Evolutionary conservation across 2,113 vertebrate genomes (phyloP).

Genomic region (Xenopus laevis): DNA sequence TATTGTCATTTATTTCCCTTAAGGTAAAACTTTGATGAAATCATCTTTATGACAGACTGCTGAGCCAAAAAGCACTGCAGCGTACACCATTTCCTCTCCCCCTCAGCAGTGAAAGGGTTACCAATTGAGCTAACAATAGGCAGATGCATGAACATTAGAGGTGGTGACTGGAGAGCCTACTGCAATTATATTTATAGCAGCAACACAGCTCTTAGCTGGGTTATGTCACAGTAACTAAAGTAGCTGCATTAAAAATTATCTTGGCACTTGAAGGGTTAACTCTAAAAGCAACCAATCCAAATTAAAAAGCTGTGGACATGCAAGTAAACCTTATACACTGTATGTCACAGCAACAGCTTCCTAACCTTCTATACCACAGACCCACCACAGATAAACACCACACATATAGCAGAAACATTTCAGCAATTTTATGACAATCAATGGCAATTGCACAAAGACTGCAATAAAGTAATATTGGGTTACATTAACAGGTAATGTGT

Average conservation of each 20-base stretch:
- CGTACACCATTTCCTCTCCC: not conserved
- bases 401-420: too few species aligned
- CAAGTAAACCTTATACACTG: not conserved
- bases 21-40: too few species aligned
- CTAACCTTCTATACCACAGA: not conserved
- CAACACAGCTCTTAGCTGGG: slow-evolving; percentile 6
- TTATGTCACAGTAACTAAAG: slow-evolving; percentile 4
- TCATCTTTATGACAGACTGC: too few species aligned
- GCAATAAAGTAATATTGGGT: too few species aligned
- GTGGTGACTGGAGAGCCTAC: slow-evolving; percentile 22
- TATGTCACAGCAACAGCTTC: not conserved
- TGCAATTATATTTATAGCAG: slow-evolving; percentile 15
- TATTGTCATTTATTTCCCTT: too few species aligned
- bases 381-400: too few species aligned
- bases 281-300: not conserved
- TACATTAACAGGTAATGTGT: too few species aligned
- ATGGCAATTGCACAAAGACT: too few species aligned
- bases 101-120: not conserved
- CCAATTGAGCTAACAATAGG: slow-evolving; percentile 17
- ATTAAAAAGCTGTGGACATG: not conserved
- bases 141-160: slow-evolving; percentile 23
- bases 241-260: not conserved
- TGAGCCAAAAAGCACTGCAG: not conserved
- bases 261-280: not conserved
- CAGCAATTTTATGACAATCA: too few species aligned